Evolutionary conservation across 2,888 invertebrate species (phyloP), one percentile per base, ranked within the genome.

Genomic region (Disparrhopalites patrizii): DNA sequence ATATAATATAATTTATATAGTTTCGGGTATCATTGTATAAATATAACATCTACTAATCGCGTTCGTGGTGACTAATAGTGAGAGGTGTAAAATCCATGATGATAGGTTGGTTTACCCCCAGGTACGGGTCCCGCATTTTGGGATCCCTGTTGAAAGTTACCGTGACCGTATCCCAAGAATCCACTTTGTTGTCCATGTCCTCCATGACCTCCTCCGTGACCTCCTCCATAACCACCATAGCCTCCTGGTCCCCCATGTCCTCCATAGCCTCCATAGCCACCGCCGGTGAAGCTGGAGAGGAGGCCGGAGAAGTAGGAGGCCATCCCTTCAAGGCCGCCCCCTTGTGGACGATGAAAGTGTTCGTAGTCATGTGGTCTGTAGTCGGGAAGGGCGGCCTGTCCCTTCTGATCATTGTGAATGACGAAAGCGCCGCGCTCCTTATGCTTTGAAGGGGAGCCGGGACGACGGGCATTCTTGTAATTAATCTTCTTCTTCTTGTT

Each of bases 301-400:
- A 64, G 47, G 5, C 64, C 64, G n/a, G 57, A 50, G 31, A 64
- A 64, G 28, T 64, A 64, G 33, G 57, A 57, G 5, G 57, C 64
- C 13, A 64, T 57, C 1, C 57, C 51, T 33, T 64, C 64, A 36
- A 64, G 56, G 8, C 64, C 64, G 23, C 64, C 57, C 4, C 57
- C 64, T 3, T 50, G 30, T 15, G 64, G 64, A 25, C 64, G 64
- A 15, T 64, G 57, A 57, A 64, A 64, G 27, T 10, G 18, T 36
- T 64, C 57, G 27, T 64, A 31, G 30, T 64, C 64, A 36, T 57
- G 43, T 57, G 64, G 64, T 15, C 64, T 27, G 57, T 64, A 64
- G 55, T 64, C 64, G 1, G 47, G 64, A n/a, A 30, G 4, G 23
- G 27, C 25, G 2, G 20, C 2, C 3, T n/a, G 15, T 18, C 27